phyloP scores from a whole-genome alignment of 2,113 vertebrate species.

The Genyomyrus donnyi region DNA sequence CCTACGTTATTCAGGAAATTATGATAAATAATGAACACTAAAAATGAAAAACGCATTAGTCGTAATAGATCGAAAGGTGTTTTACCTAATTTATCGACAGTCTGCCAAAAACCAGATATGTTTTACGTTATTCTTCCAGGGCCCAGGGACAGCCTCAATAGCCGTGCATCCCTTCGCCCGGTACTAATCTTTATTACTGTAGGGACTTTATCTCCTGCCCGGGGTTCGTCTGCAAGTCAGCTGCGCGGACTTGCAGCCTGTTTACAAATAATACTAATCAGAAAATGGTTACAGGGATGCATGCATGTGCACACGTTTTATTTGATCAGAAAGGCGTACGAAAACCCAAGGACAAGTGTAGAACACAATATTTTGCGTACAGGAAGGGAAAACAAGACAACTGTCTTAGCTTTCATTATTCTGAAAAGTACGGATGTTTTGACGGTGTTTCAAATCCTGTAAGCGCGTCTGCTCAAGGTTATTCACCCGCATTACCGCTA shows the following conservation, averaged over 20 bases:
- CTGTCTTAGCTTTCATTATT: not conserved
- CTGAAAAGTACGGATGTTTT: not conserved
- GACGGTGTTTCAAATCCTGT: not conserved
- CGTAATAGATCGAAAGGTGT: not conserved
- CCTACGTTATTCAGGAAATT: not conserved
- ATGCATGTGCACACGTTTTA: not conserved
- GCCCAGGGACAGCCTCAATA: not conserved
- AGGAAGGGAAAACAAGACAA: not conserved
- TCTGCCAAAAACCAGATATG: not conserved
- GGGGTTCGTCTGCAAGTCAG: not conserved
- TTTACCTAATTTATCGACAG: not conserved
- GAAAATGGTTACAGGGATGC: not conserved
- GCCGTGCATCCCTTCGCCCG: not conserved
- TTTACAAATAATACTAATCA: not conserved
- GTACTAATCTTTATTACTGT: not conserved
- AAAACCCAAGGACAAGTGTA: not conserved
- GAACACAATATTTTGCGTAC: not conserved
- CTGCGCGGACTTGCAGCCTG: not conserved
- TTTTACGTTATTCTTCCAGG: not conserved
- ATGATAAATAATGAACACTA: not conserved
- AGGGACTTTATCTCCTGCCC: not conserved
- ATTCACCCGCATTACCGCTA: not conserved
- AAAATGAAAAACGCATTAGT: not conserved
- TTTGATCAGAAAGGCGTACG: not conserved
- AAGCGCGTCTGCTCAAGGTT: not conserved